Evolutionary conservation across 2,113 vertebrate genomes (phyloP).

Genomic region (Trinectes maculatus): DNA sequence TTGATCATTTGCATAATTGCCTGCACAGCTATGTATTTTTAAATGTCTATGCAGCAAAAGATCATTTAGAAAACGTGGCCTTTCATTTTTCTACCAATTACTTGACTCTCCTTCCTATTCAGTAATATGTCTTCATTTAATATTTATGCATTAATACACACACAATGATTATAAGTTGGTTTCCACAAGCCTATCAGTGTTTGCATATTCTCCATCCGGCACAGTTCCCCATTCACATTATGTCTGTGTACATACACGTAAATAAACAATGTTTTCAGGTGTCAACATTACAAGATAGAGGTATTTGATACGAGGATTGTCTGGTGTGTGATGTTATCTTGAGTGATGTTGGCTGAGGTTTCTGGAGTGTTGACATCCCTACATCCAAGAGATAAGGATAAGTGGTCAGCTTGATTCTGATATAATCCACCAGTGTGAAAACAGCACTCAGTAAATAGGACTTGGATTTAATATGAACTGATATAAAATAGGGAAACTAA

Average conservation of each 20-base stretch:
- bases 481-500: no score
- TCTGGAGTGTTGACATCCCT: not conserved
- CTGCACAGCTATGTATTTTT: slow-evolving; percentile 20
- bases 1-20: slow-evolving; percentile 37
- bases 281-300: not conserved
- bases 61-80: slow-evolving; percentile 12
- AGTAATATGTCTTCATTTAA: not conserved
- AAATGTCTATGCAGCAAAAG: not conserved
- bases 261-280: no score
- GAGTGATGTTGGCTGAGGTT: not conserved
- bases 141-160: slow-evolving; percentile 9
- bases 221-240: not conserved
- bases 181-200: not conserved
- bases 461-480: no score
- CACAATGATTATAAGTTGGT: slow-evolving; percentile 3
- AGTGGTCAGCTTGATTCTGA: not conserved
- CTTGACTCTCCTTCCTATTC: not conserved
- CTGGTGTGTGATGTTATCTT: not conserved
- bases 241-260: not conserved
- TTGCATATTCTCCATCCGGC: not conserved
- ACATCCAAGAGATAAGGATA: not conserved
- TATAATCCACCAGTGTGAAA: no score
- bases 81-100: not conserved
- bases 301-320: not conserved
- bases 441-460: no score